Base-by-base conservation (phyloP, 23 tunicate genomes). In the Styela clava region DNA sequence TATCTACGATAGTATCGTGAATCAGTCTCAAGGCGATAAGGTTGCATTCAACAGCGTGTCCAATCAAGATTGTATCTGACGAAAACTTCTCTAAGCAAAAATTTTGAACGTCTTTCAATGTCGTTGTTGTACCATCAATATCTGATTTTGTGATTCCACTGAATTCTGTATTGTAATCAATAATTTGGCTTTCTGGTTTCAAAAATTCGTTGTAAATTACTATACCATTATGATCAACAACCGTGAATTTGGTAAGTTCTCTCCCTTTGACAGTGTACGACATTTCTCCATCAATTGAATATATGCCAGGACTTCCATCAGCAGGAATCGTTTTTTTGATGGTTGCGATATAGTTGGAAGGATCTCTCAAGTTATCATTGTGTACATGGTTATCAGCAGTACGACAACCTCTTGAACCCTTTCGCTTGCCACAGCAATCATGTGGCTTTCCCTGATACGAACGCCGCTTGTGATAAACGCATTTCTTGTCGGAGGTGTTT, bases 221-320 rank as follows among this genome's bases (percentile, higher is more conserved):
- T 2, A 87, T 61, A 16, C 87, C 31, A 29, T 79, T 63, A 63
- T 74, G 78, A 67, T 92, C 76, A 18, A 92, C 85, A 12, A 92
- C 83, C 33, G 85, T 92, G 23, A 92, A 91, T 33, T 88, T 83
- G 26, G 85, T 79, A 20, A 92, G 79, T 61, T 92, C 97, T 37
- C 87, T 74, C 7, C 97, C 97, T 7, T 32, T 83, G 7, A 69
- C 74, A 16, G 92, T 87, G 68, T 74, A 88, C 28, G 79, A 80
- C 97, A 92, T 92, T 64, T 92, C 97, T 61, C 97, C 87, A 79
- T 92, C 97, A 2, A 92, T 52, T 19, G 91, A 83, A 65, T 32
- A 87, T 23, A 86, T 69, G 16, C 91, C 87, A 18, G 97, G 91
- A 34, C 51, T 78, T 79, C 89, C 79, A 73, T 63, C 35, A 12